Conservation (phyloP, 2,797 vertebrate species). For the Pangasius larnaudii region DNA sequence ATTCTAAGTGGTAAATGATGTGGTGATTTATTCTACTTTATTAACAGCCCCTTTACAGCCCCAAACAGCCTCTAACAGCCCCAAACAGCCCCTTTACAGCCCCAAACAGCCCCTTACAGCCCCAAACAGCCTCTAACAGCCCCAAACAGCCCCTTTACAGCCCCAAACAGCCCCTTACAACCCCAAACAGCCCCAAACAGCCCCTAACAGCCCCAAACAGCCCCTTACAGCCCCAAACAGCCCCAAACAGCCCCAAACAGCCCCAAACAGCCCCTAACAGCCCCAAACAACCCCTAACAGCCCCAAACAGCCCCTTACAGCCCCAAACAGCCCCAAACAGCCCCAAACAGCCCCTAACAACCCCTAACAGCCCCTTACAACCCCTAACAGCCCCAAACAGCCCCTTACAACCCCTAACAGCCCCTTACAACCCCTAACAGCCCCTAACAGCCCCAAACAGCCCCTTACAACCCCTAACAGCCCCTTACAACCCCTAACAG, state of each 20-base stretch:
- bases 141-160: too few relatives aligned
- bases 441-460: not conserved
- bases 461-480: not conserved
- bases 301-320: too few relatives aligned
- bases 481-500: not conserved
- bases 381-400: not conserved
- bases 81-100: not conserved
- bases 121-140: too few relatives aligned
- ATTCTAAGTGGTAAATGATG: not conserved
- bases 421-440: not conserved
- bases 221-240: too few relatives aligned
- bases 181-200: too few relatives aligned
- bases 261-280: not conserved
- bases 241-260: too few relatives aligned
- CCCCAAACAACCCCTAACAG: not conserved
- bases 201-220: too few relatives aligned
- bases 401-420: not conserved
- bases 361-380: not conserved
- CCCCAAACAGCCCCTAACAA: too few relatives aligned
- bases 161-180: too few relatives aligned
- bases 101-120: too few relatives aligned
- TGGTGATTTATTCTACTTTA: not conserved
- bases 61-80: accelerated
- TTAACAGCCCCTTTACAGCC: not conserved
- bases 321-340: too few relatives aligned